These are phyloP conservation scores for Xiphias gladius DNA, from an alignment of 2,113 vertebrate genomes.

Conservation along the genomic window DNA sequence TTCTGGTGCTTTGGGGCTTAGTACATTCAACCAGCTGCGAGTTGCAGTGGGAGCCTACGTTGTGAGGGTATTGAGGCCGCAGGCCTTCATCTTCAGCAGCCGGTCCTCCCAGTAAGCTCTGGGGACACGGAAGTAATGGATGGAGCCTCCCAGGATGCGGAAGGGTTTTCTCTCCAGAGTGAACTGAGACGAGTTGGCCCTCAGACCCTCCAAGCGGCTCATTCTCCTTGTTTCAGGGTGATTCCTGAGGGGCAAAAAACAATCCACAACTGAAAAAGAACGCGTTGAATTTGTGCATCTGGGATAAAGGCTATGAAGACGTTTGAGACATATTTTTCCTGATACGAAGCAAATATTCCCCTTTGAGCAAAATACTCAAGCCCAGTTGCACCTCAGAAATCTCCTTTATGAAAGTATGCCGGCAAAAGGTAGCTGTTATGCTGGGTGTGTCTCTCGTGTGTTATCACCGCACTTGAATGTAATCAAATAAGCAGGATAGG, in stretches of 20 bases:
- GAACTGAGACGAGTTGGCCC: constrained; percentile 84
- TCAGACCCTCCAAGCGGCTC: constrained; percentile 83
- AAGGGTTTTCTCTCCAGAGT: constrained; percentile 86
- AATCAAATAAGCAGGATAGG: background rate
- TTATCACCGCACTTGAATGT: background rate
- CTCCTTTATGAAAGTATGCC: background rate
- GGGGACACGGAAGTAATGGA: constrained; percentile 93
- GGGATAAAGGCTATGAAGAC: background rate
- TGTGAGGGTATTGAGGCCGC: constrained; percentile 93
- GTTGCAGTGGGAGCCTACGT: constrained; percentile 84
- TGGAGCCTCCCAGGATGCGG: constrained; percentile 89
- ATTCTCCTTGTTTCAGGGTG: constrained; percentile 47
- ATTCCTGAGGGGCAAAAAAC: constrained; percentile 19
- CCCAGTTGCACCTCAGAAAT: background rate
- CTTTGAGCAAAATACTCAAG: background rate
- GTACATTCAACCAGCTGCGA: background rate
- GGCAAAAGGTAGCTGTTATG: background rate
- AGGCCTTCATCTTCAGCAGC: constrained; percentile 83
- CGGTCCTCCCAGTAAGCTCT: constrained; percentile 92
- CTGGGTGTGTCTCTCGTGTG: too few species aligned
- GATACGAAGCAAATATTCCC: background rate
- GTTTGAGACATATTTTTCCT: background rate
- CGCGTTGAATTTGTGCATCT: background rate
- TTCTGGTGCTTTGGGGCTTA: background rate
- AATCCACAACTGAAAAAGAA: constrained; percentile 2